Conservation (phyloP, 1,140 invertebrate species). For the Drosophila triauraria region DNA sequence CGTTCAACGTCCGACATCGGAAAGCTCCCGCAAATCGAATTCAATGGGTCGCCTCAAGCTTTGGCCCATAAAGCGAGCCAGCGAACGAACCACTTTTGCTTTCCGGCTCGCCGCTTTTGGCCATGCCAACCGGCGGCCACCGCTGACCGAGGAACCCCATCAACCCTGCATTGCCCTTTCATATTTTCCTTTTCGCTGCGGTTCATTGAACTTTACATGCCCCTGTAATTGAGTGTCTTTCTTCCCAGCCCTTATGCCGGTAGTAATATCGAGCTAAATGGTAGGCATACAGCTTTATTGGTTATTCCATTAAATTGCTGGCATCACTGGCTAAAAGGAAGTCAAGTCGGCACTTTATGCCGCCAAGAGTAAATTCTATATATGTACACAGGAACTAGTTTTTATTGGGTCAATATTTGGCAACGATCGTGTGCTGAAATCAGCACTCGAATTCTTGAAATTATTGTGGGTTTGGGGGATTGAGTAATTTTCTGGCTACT, state of each 20-base stretch:
- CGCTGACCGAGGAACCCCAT: conserved; percentile 34
- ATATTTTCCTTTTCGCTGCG: conserved; percentile 25
- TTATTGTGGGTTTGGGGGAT: conserved; percentile 6
- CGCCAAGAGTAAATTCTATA: conserved; percentile 19
- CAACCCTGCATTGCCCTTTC: conserved; percentile 73
- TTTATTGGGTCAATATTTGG: conserved; percentile 48
- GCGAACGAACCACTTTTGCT: conserved; percentile 41
- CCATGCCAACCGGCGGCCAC: conserved; percentile 21
- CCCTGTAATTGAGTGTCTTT: conserved; percentile 43
- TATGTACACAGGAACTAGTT: conserved; percentile 35
- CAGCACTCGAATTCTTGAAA: conserved; percentile 21
- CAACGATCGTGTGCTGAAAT: conserved; percentile 30
- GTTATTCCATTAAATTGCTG: conserved; percentile 7
- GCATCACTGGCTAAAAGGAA: conserved; percentile 27
- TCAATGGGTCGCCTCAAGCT: conserved; percentile 37
- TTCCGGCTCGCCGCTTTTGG: conserved; percentile 44
- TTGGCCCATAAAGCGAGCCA: conserved; percentile 49
- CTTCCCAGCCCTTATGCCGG: conserved; percentile 3
- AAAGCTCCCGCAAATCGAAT: conserved; percentile 33
- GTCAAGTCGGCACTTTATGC: conserved; percentile 16
- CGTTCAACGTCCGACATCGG: conserved; percentile 15
- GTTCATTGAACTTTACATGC: conserved; percentile 68
- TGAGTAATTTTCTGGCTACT: neutral
- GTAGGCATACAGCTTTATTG: conserved; percentile 10
- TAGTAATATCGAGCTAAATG: conserved; percentile 7